Base-by-base conservation (phyloP, 2,797 vertebrate genomes). In the Notoglanidium macrostoma region DNA sequence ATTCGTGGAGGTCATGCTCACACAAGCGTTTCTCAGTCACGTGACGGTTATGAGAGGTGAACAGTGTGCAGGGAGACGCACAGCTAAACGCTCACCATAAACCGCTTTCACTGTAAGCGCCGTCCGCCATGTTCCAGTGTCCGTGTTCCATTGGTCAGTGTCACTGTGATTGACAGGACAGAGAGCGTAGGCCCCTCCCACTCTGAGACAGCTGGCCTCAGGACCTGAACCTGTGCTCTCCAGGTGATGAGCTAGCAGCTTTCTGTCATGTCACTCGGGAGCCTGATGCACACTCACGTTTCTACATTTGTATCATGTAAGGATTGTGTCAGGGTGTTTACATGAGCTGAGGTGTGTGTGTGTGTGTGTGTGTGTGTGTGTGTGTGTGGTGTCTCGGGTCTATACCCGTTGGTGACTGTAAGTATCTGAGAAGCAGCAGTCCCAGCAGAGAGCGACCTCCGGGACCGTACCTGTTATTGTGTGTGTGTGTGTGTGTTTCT, bases 381-480 rank as follows among this genome's bases (percentile, higher is more conserved):
- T 86, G 81, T 79, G 57, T 79, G 17, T 81, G n/a, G 73, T 74
- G 73, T 68, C 86, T 83, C 73, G 86, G 70, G 76, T 87, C 86
- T 83, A 26, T 87, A 87, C 79, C 80, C 87, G 78, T 67, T 87
- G 88, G 90, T 88, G 86, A 86, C 83, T 74, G 85, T 88, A 88
- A 86, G 79, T 74, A 35, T 87, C 74, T 79, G 87, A 87, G 85
- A 87, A 87, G 78, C 84, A 61, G 79, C 57, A n/a, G 65, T 90
- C 90, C 86, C 90, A 86, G 63, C 35, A 86, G 88, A 85, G 59
- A 55, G 29, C 21, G 12, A 19, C 86, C 84, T 65, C 49, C 78
- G 86, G 90, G 86, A 78, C 65, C 65, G 59, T 86, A 89, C 84
- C 81, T 91, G 90, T 91, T 91, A 57, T 91, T 90, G 61, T 29